Evolutionary conservation across 2,113 vertebrate genomes (phyloP).

Genomic region (Vulpes vulpes): DNA sequence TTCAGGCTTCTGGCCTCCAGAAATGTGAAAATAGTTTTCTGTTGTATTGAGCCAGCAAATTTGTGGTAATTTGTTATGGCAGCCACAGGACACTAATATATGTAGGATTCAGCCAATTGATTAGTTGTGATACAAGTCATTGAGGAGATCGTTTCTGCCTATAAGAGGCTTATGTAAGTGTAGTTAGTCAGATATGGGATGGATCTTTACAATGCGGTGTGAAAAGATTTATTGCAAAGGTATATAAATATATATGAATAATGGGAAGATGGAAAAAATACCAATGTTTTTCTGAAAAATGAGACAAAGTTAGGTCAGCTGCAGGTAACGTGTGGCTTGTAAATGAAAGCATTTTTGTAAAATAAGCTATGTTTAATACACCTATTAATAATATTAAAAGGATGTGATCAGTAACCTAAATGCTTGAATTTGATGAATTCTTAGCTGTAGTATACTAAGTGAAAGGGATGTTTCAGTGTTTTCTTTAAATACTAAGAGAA

Average conservation of each 20-base stretch:
- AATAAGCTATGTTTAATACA: neutral
- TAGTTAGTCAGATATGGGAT: neutral
- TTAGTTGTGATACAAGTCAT: neutral
- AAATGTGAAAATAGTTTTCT: neutral
- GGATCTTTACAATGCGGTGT: accelerated
- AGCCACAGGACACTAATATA: neutral
- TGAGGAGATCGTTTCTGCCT: neutral
- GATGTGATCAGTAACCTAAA: neutral
- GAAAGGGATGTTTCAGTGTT: neutral
- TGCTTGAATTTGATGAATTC: conserved; percentile 31
- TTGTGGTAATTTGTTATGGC: neutral
- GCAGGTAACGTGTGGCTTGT: neutral
- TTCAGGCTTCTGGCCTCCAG: neutral
- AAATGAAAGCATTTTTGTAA: neutral
- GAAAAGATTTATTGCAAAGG: neutral
- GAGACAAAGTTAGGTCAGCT: neutral
- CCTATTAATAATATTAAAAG: neutral
- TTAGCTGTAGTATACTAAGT: neutral
- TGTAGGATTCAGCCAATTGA: neutral
- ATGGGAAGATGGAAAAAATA: neutral
- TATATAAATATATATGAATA: neutral
- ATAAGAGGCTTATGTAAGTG: neutral
- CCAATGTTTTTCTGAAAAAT: neutral
- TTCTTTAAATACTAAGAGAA: conserved; percentile 23
- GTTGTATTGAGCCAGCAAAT: neutral